A percentile compares a stretch with the other conserved stretches of the same genome.
Conservation (phyloP, 2,113 vertebrate genomes). For the Hiodon alosoides region DNA sequence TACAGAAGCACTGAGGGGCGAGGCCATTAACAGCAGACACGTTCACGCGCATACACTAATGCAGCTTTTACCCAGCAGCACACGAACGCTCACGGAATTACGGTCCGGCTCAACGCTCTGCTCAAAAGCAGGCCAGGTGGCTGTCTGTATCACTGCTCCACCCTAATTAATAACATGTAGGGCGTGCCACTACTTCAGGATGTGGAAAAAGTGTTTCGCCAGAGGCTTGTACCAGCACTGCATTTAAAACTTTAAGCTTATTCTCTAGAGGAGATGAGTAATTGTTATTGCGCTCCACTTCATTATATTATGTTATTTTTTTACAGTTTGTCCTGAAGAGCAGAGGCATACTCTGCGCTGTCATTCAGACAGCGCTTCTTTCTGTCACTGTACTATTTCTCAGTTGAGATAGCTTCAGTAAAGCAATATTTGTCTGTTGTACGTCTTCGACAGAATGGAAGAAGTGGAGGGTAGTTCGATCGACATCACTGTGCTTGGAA, state of each 20-base stretch:
- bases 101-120: too few species aligned
- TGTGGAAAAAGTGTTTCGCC: background rate
- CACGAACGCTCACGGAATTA: background rate
- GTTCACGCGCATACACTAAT: background rate
- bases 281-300: conserved; percentile 35
- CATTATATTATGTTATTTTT: conserved; percentile 2
- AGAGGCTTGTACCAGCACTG: too few species aligned
- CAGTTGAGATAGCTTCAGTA: background rate
- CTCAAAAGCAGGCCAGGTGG: conserved; percentile 50
- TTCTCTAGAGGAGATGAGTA: conserved; percentile 33
- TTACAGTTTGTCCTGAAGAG: background rate
- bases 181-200: background rate
- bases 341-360: background rate
- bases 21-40: conserved; percentile 12
- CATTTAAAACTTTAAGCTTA: conserved; percentile 2
- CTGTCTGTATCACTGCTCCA: conserved; percentile 56
- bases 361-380: background rate
- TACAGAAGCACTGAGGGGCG: conserved; percentile 14
- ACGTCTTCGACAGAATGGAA: background rate
- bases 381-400: background rate
- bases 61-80: background rate
- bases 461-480: too few species aligned
- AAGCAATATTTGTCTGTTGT: background rate
- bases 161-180: conserved; percentile 42
- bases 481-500: too few species aligned